Percentiles rank a stretch among this genome's conserved stretches.
Conservation (phyloP, 2,113 vertebrate species). For the Neodon shergylaensis region DNA sequence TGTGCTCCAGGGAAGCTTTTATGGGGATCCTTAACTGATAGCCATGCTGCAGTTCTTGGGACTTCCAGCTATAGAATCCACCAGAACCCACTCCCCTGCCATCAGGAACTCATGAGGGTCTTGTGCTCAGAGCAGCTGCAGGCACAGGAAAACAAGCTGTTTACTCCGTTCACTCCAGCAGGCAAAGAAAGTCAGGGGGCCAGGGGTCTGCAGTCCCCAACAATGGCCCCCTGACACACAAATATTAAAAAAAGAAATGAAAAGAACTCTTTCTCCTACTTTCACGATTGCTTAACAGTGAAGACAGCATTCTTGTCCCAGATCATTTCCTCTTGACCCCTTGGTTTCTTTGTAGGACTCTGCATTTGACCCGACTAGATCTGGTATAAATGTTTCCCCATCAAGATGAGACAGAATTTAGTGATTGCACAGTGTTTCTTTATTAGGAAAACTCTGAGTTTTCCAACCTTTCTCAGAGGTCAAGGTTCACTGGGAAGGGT, state of each 20-base stretch:
- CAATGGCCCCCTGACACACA: no score
- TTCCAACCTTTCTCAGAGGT: neutral
- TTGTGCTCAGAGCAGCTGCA: no score
- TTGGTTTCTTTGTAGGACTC: constrained; percentile 30
- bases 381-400: neutral
- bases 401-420: constrained; percentile 8
- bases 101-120: no score
- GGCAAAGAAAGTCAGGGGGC: no score
- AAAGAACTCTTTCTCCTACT: neutral
- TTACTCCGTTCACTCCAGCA: no score
- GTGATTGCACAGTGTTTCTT: neutral
- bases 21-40: no score
- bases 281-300: neutral
- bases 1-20: no score
- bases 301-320: neutral
- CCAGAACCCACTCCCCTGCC: no score
- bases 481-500: neutral
- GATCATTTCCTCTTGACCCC: neutral
- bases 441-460: neutral
- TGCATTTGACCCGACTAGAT: neutral
- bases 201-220: no score
- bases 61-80: fast-evolving
- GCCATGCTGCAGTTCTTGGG: no score
- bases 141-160: no score
- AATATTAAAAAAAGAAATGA: neutral